These are phyloP conservation scores for Helicoverpa assulta DNA, from an alignment of 2,888 invertebrate species.

Conservation along the genomic window DNA sequence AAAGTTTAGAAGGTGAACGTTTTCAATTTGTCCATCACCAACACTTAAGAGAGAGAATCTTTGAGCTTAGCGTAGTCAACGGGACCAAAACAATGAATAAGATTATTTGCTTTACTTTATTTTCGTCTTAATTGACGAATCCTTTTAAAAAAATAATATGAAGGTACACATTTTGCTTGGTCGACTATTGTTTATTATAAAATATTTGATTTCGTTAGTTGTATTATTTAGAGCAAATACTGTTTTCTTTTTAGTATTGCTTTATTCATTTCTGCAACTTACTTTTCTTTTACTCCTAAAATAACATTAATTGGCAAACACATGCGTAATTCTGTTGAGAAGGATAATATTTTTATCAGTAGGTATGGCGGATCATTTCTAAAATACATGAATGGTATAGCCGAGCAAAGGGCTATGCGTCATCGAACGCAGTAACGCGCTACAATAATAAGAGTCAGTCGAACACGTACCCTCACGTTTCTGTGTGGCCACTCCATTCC, in stretches of 20 bases:
- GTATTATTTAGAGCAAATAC: no score
- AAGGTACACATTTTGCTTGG: no score
- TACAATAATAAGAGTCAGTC: constrained; percentile 74
- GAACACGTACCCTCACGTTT: constrained; percentile 83
- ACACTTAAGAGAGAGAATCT: constrained; percentile 60
- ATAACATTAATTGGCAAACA: no score
- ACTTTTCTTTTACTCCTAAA: no score
- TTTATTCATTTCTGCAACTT: no score
- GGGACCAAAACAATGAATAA: constrained; percentile 24
- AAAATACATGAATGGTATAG: constrained; percentile 50
- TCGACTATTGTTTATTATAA: no score
- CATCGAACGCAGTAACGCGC: constrained; percentile 74
- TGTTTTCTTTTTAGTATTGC: no score
- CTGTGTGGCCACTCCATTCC: constrained; percentile 85
- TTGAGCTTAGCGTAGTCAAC: constrained; percentile 29
- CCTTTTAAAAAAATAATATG: background rate
- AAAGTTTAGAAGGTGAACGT: constrained; percentile 62
- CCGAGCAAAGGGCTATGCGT: constrained; percentile 74
- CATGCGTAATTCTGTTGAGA: background rate
- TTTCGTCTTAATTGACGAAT: background rate
- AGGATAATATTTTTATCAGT: constrained; percentile 45
- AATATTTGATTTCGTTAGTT: no score
- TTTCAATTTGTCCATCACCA: constrained; percentile 67
- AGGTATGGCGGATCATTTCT: constrained; percentile 44
- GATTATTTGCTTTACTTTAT: constrained; percentile 16